Evolutionary conservation across 2,888 invertebrate species (phyloP), one percentile per base, ranked within the genome.

Genomic region (Linyphia triangularis): DNA sequence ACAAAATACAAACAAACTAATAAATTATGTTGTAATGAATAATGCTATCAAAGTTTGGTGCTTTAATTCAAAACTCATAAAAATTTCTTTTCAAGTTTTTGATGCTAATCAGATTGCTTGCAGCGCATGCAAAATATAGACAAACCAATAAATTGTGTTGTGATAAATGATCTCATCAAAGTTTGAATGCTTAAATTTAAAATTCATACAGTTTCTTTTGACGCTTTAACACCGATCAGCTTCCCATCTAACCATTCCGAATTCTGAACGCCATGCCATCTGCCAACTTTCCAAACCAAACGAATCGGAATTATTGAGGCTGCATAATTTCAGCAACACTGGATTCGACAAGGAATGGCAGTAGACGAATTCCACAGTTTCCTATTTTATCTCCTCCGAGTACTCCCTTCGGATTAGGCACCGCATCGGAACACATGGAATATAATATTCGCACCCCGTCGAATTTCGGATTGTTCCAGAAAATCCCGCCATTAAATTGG

Each of bases 251-350:
- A n/a, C n/a, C n/a, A n/a, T n/a, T n/a, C 22, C 19, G 9, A 9
- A 4, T 9, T 33, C 33, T 6, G 9, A 33, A 9, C 33, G 33
- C 9, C 22, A 30, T n/a, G 19, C 5, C 19, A 1, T 69, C 43
- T 19, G 22, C 37, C n/a, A n/a, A 75, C 22, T 22, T 59, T 59
- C 24, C 59, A 13, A n/a, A 5, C 24, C 22, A 59, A 75, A 75
- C 75, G 59, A 37, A 75, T 75, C 33, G 59, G 75, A 57, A 75
- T 75, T 75, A 75, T 75, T 59, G 75, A 59, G 24, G 59, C 59
- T 16, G 75, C 75, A 75, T 75, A 75, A 75, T 61, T 75, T 75
- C 59, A 19, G 59, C 10, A 59, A 30, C 40, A 9, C 24, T 9
- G 33, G 33, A n/a, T n/a, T n/a, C n/a, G n/a, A 9, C 33, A 33